Evolutionary conservation across 1,140 invertebrate genomes (phyloP), one percentile per base, ranked within the genome.

Genomic region (Marisa cornuarietis): DNA sequence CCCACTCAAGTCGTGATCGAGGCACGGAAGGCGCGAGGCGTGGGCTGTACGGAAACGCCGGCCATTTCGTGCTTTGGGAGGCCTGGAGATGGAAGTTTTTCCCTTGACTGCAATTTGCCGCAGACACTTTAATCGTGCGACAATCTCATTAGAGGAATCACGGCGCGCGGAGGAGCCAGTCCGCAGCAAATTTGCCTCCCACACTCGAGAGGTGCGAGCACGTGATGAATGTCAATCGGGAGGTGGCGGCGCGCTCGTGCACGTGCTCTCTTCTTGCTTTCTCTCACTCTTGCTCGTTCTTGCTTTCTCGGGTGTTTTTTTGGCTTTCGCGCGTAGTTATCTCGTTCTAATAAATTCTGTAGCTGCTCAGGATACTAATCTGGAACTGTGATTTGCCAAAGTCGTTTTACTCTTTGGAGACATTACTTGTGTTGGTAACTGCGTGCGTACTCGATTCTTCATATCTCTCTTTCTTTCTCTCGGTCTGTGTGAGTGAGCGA

Each of bases 91-190:
- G 26, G 11, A 68, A 68, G 65, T 68, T 68, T 68, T 68, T 68
- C 22, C n/a, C 65, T n/a, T 68, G 65, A 14, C 22, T 68, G 26
- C 22, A 68, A 68, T 68, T 68, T 68, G 65, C n/a, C 22, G 14
- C 65, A 68, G 65, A 68, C 65, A 68, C 65, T 68, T 68, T 68
- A 68, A 68, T 68, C 14, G 26, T n/a, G 65, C n/a, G n/a, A 68
- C 65, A 68, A 68, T 68, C 26, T 68, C 22, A 68, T 68, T 68
- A 68, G 65, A 68, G 14, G 22, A 68, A 68, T 68, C 26, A 68
- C 13, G 65, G 26, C 22, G n/a, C 22, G 65, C 65, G 65, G 13
- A 13, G 26, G 14, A n/a, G 65, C 22, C 13, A 11, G 65, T 31
- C 65, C 14, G 65, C 65, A 13, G 65, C 26, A 68, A 68, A 68